A percentile compares a stretch with the other conserved stretches of the same genome.
These are phyloP conservation scores for Siderastrea siderea DNA, from an alignment of 92 coral and sea anemone genomes.

Conservation along the genomic window DNA sequence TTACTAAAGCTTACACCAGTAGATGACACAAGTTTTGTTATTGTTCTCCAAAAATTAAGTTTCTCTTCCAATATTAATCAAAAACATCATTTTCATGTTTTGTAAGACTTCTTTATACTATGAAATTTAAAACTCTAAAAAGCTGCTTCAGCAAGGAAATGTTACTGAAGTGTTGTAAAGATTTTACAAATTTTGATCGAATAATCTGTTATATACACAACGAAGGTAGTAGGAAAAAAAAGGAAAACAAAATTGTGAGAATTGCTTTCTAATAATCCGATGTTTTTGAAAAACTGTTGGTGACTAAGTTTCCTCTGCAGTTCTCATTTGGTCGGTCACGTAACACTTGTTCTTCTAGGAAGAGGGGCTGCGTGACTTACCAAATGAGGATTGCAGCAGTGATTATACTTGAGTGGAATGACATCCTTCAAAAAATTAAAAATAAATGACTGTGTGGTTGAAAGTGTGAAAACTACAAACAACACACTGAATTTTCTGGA, in stretches of 20 bases:
- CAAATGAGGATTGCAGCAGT: background rate
- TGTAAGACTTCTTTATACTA: background rate
- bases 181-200: background rate
- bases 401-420: background rate
- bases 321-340: background rate
- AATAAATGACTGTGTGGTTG: conserved; percentile 9
- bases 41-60: conserved; percentile 1
- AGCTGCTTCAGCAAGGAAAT: conserved; percentile 11
- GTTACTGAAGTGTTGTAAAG: conserved; percentile 2
- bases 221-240: conserved; percentile 26
- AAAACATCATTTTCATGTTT: background rate
- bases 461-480: conserved; percentile 13
- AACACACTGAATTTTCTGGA: background rate
- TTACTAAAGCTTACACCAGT: background rate
- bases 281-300: background rate
- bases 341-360: too few species aligned
- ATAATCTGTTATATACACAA: conserved; percentile 33
- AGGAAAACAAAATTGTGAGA: background rate
- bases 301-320: background rate
- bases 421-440: conserved; percentile 11
- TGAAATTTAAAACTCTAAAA: conserved; percentile 13
- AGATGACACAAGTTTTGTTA: background rate
- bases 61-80: background rate
- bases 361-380: background rate
- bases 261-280: background rate